phyloP scores from a whole-genome alignment of 2,113 vertebrate genomes.

The Oncorhynchus tshawytscha region DNA sequence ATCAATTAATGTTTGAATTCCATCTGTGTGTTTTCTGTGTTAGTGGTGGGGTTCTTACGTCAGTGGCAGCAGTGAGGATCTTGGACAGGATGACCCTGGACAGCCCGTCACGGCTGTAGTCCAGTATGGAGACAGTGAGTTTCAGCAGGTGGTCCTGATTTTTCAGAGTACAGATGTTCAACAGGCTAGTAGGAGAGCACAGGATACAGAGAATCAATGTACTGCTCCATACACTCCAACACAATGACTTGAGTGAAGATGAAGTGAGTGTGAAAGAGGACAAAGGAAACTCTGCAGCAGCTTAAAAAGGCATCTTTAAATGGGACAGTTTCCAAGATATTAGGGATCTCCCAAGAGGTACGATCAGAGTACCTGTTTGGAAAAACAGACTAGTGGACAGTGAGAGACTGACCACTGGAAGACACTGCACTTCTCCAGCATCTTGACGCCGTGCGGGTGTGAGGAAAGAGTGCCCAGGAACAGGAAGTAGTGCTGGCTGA shows the following conservation, averaged over 20 bases:
- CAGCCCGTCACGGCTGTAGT: constrained; percentile 85
- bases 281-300: background rate
- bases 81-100: constrained; percentile 86
- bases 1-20: background rate
- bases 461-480: constrained; percentile 85
- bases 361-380: background rate
- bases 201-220: background rate
- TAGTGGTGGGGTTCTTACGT: constrained; percentile 27
- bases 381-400: background rate
- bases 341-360: background rate
- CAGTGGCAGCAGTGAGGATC: constrained; percentile 80
- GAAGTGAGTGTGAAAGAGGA: background rate
- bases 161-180: constrained; percentile 85
- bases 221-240: background rate
- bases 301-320: background rate
- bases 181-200: constrained; percentile 68
- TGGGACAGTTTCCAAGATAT: background rate
- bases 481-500: constrained; percentile 87
- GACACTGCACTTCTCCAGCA: constrained; percentile 85
- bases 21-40: background rate
- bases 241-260: background rate
- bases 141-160: constrained; percentile 85
- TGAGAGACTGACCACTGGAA: constrained; percentile 80
- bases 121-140: constrained; percentile 82
- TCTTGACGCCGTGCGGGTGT: constrained; percentile 83